Conservation (phyloP, 2,113 vertebrate genomes). For the mouse (Mus musculus) region GRCm39 chr4:94102001-94102500, state of each 20-base stretch:
- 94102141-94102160: background rate
- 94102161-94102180: background rate
- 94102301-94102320: background rate
- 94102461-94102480: background rate
- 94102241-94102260: background rate
- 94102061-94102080: background rate
- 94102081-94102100: background rate
- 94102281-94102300: background rate
- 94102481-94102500: background rate
- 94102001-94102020: background rate
- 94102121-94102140: background rate
- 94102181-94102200: background rate
- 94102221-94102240: background rate
- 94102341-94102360: background rate
- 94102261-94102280: background rate
- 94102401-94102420: background rate
- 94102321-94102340: background rate
- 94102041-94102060: slow-evolving; percentile 27
- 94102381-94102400: background rate
- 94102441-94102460: background rate
- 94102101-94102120: background rate
- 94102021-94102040: background rate
- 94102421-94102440: background rate
- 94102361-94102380: background rate
- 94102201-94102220: background rate